A percentile compares a stretch with the other conserved stretches of the same genome.
Conservation (phyloP, 2,113 vertebrate genomes). For the Carassius auratus region DNA sequence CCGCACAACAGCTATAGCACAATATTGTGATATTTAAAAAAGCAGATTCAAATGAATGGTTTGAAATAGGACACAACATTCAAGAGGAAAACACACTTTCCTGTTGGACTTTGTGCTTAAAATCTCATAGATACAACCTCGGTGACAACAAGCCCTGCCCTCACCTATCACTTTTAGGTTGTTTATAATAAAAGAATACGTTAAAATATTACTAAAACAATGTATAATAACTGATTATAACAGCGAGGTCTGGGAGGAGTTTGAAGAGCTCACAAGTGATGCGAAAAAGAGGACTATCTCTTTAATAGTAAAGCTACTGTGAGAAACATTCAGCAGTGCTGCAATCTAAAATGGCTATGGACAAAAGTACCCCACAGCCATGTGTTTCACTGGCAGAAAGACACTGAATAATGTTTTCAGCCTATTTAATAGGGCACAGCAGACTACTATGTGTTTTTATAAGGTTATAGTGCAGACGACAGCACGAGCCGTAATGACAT, state of each 20-base stretch:
- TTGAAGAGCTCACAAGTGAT: constrained; percentile 19
- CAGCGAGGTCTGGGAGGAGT: neutral
- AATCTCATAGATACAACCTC: neutral
- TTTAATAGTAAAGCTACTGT: constrained; percentile 19
- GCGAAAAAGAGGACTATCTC: constrained; percentile 29
- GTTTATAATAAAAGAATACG: neutral
- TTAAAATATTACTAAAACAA: neutral
- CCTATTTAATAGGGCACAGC: neutral
- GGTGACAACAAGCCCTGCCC: neutral
- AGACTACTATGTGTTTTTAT: neutral
- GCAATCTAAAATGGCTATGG: constrained; percentile 38
- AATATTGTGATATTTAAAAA: neutral
- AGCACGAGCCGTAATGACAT: neutral
- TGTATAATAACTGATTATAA: neutral
- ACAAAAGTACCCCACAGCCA: constrained; percentile 26
- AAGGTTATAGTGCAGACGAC: constrained; percentile 7
- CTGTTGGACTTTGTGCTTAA: neutral
- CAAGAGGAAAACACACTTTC: neutral
- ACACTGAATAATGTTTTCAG: neutral
- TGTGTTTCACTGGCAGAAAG: constrained; percentile 30
- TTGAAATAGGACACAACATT: neutral
- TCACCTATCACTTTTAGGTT: neutral
- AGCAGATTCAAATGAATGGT: neutral
- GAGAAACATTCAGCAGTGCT: constrained; percentile 32
- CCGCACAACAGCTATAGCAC: neutral